Percentiles rank a stretch among this genome's conserved stretches.
These are phyloP conservation scores for Pseudocheirus occidentalis DNA, from an alignment of 2,797 vertebrate genomes.

Conservation along the genomic window DNA sequence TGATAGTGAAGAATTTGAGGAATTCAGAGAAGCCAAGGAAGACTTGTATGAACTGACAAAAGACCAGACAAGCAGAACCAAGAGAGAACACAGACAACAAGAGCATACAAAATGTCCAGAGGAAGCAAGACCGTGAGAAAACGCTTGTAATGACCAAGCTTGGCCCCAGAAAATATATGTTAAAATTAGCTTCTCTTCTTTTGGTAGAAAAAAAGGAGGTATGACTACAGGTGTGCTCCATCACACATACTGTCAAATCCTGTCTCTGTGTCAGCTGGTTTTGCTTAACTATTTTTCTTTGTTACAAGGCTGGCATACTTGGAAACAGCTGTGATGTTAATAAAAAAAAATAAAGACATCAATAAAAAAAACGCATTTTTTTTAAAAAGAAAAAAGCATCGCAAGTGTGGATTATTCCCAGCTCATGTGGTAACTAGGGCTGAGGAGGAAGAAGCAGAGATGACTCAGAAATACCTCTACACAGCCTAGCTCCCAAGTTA, in stretches of 20 bases:
- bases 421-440: neutral
- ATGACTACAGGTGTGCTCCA: neutral
- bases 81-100: neutral
- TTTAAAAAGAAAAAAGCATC: neutral
- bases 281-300: neutral
- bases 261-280: neutral
- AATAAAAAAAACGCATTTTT: neutral
- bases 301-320: neutral
- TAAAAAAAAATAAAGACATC: neutral
- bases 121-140: neutral
- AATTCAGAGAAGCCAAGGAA: neutral
- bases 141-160: neutral
- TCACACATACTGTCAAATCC: neutral
- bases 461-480: neutral
- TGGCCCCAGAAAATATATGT: neutral
- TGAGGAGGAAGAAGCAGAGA: neutral
- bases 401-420: neutral
- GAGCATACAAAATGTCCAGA: neutral
- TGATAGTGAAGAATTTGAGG: neutral
- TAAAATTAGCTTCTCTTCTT: neutral
- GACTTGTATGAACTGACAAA: neutral
- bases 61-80: neutral
- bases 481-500: neutral
- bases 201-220: neutral
- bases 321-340: neutral